Evolutionary conservation across 2,113 vertebrate genomes (phyloP).

Genomic region (Rhea americana): DNA sequence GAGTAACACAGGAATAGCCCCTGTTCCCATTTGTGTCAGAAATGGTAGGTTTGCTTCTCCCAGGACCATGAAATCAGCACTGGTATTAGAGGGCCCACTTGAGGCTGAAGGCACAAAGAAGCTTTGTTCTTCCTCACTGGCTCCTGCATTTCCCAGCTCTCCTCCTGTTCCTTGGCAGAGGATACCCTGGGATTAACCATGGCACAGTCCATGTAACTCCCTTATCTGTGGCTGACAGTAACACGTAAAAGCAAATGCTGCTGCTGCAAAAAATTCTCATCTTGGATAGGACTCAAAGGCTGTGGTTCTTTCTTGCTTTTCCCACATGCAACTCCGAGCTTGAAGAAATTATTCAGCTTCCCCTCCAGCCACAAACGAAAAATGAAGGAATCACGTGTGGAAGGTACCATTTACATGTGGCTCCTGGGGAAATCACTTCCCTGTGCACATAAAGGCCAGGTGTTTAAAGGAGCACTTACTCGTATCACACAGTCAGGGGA

Average conservation of each 20-base stretch:
- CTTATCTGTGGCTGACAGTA: not conserved
- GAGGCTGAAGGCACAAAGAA: not conserved
- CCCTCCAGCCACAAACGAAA: not conserved
- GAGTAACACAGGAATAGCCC: not conserved
- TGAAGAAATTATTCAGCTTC: not conserved
- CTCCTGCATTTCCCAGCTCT: not conserved
- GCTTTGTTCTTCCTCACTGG: not conserved
- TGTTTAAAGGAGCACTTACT: not conserved
- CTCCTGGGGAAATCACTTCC: not conserved
- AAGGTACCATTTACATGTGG: not conserved
- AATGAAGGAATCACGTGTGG: not conserved
- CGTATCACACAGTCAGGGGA: not conserved
- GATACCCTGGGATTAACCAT: not conserved
- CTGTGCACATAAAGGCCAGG: not conserved
- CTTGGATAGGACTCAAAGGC: not conserved
- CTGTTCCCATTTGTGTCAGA: not conserved
- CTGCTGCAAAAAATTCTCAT: not conserved
- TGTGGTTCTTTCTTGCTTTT: fast-evolving
- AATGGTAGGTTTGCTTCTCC: not conserved
- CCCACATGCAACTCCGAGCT: fast-evolving
- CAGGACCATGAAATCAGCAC: not conserved
- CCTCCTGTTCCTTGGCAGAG: not conserved
- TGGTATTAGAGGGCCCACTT: not conserved
- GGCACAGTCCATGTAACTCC: not conserved
- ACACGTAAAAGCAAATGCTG: not conserved